phyloP scores from a whole-genome alignment of 2,888 invertebrate genomes.

The Plusia festucae region DNA sequence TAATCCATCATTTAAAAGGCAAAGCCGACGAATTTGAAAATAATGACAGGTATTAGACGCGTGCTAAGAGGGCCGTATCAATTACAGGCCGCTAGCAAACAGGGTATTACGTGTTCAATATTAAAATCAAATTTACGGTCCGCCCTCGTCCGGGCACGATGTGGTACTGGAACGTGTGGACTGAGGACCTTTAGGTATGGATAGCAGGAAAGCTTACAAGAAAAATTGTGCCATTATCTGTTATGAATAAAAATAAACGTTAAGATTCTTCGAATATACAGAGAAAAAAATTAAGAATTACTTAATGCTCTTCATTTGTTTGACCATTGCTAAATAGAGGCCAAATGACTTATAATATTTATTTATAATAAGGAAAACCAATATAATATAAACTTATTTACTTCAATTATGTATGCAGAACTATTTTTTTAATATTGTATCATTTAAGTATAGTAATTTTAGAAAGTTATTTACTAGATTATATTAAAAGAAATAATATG shows the following conservation, averaged over 20 bases:
- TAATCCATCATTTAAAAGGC: slow-evolving; percentile 83
- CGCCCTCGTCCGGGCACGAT: slow-evolving; percentile 64
- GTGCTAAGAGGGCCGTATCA: slow-evolving; percentile 85
- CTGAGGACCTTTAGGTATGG: slow-evolving; percentile 59
- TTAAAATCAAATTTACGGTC: slow-evolving; percentile 88
- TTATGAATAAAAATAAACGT: background rate
- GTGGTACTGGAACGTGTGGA: slow-evolving; percentile 61
- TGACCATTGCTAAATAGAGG: too few species aligned
- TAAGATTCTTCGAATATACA: too few species aligned
- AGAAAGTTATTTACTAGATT: too few species aligned
- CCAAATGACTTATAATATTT: too few species aligned
- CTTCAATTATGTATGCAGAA: too few species aligned
- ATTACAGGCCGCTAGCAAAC: slow-evolving; percentile 84
- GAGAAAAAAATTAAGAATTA: too few species aligned
- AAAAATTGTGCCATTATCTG: slow-evolving; percentile 11
- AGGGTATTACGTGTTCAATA: slow-evolving; percentile 84
- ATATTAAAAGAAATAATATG: too few species aligned
- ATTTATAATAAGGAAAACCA: too few species aligned
- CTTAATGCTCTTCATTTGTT: too few species aligned
- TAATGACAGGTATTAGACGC: slow-evolving; percentile 87
- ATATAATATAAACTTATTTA: too few species aligned
- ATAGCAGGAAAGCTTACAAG: slow-evolving; percentile 51
- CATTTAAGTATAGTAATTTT: too few species aligned
- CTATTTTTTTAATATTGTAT: too few species aligned
- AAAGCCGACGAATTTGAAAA: slow-evolving; percentile 85